These are phyloP conservation scores for Candidula unifasciata DNA, from an alignment of 2,888 invertebrate species.

Conservation along the genomic window DNA sequence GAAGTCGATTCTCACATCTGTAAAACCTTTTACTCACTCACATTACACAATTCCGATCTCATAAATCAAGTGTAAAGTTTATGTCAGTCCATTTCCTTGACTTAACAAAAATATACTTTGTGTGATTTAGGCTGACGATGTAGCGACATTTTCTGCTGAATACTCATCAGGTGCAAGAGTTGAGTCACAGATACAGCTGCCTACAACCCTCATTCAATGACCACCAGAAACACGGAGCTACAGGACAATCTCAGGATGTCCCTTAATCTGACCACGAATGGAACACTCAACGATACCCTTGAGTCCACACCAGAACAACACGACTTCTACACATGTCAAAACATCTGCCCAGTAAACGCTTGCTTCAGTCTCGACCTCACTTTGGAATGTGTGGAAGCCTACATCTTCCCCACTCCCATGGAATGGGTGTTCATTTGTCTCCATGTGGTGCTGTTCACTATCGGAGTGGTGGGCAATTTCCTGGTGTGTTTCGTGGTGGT, in stretches of 20 bases:
- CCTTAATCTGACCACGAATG: not conserved
- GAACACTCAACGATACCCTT: not conserved
- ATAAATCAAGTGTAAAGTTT: no score
- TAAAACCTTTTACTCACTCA: no score
- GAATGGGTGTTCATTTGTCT: constrained; percentile 89
- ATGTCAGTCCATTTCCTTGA: no score
- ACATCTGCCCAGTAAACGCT: constrained; percentile 37
- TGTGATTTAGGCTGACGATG: not conserved
- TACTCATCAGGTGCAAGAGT: no score
- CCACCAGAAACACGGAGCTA: not conserved
- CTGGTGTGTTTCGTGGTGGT: constrained; percentile 93
- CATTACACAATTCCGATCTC: no score
- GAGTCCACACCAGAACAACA: not conserved
- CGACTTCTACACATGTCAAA: constrained; percentile 29
- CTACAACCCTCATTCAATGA: no score
- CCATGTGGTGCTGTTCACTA: constrained; percentile 87
- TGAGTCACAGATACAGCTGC: no score
- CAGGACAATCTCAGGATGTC: not conserved
- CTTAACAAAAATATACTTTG: not conserved
- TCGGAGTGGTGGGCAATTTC: constrained; percentile 91
- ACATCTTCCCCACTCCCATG: constrained; percentile 78
- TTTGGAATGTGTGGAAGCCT: constrained; percentile 57
- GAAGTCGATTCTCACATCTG: no score
- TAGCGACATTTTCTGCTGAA: no score
- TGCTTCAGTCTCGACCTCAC: constrained; percentile 43